Base-by-base conservation (phyloP, 53 echinoderm and acorn worm species). In the Pentamera pediparva region DNA sequence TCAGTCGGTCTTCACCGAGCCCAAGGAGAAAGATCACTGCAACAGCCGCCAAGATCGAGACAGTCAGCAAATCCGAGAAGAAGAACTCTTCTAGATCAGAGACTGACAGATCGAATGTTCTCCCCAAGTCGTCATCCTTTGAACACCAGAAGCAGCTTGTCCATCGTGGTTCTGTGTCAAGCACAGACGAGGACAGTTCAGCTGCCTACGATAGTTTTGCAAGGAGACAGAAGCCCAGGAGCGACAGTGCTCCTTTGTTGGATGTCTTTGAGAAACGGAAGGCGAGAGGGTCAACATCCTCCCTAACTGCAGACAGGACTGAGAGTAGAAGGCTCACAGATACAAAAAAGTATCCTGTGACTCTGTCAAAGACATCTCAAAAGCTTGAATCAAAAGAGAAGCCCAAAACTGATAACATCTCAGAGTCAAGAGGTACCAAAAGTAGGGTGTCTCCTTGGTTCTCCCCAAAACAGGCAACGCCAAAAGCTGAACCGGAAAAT, bases 181-280 rank as follows among this genome's bases (percentile, higher is more conserved):
- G 67, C 29, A 67, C 67, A 24, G 67, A 67, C 12, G 67, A 67
- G 15, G 67, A 67, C 8, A 67, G 67, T 26, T 67, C 67, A 28
- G 40, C 67, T 25, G 31, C 67, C 6, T 67, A 43, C 45, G 67
- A 67, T 28, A 28, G 40, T 25, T 57, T 32, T 28, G 13, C 32
- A 32, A 41, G 39, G 38, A 67, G 67, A n/a, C 67, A 67, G 18
- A 67, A 67, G 29, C 67, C 67, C 6, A 39, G 47, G 30, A 67
- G 47, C 27, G 67, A 26, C 21, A 67, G 45, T 26, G 43, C 29
- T 3, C 28, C 62, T 18, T 34, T n/a, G n/a, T n/a, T n/a, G n/a
- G n/a, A n/a, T n/a, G 61, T 45, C 20, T 59, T 53, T 33, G 73
- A 80, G 47, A 73, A 73, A 13, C 2, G 45, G 47, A 73, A 80